These are phyloP conservation scores for Parauchenoglanis punctatus DNA, from an alignment of 2,797 vertebrate genomes.

Conservation along the genomic window DNA sequence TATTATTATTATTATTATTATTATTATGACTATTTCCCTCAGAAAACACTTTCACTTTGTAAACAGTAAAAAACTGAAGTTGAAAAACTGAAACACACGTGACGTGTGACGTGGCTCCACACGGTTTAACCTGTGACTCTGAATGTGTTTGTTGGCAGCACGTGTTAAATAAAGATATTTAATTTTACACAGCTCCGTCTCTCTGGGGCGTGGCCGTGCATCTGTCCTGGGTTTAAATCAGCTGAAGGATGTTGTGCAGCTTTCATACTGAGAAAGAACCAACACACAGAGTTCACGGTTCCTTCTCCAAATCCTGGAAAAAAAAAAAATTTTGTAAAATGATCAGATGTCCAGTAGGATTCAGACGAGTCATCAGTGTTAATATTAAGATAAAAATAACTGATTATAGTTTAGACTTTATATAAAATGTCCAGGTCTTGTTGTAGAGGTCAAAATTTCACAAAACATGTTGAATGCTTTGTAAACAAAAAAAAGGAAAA, in stretches of 20 bases:
- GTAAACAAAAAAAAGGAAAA: neutral
- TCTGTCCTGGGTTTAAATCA: neutral
- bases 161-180: slow-evolving; percentile 66
- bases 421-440: neutral
- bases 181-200: slow-evolving; percentile 60
- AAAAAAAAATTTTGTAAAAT: neutral
- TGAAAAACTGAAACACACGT: neutral
- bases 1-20: slow-evolving; percentile 9
- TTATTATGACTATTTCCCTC: slow-evolving; percentile 8
- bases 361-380: neutral
- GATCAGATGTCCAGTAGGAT: neutral
- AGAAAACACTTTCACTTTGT: neutral
- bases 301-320: neutral
- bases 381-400: neutral
- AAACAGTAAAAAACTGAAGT: neutral
- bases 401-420: neutral
- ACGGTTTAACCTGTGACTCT: slow-evolving; percentile 48
- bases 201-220: neutral
- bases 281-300: neutral
- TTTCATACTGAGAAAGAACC: neutral
- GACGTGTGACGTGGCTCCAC: neutral
- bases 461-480: neutral
- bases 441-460: neutral
- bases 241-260: neutral
- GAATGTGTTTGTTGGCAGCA: slow-evolving; percentile 59